Evolutionary conservation across 2,888 invertebrate species (phyloP).

Genomic region (Chymomyza amoena): DNA sequence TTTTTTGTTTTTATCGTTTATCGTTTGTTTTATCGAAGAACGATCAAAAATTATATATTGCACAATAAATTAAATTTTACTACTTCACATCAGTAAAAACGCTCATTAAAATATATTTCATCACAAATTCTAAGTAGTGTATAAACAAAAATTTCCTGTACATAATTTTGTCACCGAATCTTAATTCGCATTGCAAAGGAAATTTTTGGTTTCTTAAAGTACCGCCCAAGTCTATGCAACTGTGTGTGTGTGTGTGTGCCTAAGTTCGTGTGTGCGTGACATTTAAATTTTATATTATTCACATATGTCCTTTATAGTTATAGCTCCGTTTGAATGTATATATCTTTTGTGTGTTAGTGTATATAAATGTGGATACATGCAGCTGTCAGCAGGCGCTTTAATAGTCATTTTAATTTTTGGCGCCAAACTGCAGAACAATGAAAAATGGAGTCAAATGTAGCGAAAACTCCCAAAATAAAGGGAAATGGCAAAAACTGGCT

Average conservation of each 20-base stretch:
- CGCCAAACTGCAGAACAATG: not conserved
- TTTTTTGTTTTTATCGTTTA: no score
- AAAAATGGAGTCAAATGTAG: not conserved
- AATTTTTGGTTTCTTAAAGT: no score
- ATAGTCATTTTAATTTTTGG: conserved; percentile 36
- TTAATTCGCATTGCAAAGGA: no score
- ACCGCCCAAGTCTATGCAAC: no score
- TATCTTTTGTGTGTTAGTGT: not conserved
- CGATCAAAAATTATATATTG: no score
- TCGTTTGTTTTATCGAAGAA: no score
- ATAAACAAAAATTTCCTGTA: no score
- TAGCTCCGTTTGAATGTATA: not conserved
- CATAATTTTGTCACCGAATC: no score
- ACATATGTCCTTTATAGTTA: not conserved
- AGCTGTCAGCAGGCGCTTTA: conserved; percentile 45
- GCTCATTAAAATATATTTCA: no score
- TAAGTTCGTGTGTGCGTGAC: conserved; percentile 52
- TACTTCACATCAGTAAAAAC: no score
- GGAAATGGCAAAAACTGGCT: not conserved
- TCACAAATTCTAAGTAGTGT: no score
- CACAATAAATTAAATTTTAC: no score
- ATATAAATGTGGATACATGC: conserved; percentile 38
- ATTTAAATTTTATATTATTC: conserved; percentile 60
- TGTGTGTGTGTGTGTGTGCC: not conserved
- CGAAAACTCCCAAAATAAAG: not conserved